Percentiles rank a stretch among this genome's conserved stretches.
phyloP scores from a whole-genome alignment of 2,888 invertebrate genomes.

The Cephalotes varians region DNA sequence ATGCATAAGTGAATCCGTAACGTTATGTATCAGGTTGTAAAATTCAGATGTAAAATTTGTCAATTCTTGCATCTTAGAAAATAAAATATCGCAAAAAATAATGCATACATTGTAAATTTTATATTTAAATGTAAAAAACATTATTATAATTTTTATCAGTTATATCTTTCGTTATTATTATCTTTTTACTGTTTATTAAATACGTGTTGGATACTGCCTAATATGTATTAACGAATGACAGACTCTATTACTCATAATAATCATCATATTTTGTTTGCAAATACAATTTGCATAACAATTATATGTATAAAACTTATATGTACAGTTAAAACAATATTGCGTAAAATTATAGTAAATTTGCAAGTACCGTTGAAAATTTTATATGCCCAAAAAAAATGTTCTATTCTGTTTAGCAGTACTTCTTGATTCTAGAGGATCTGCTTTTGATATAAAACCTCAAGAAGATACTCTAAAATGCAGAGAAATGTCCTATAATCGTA shows the following conservation, averaged over 20 bases:
- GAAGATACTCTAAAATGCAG: too few relatives aligned
- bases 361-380: neutral
- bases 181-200: neutral
- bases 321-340: neutral
- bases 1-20: neutral
- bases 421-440: too few relatives aligned
- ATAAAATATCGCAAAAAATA: neutral
- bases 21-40: neutral
- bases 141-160: neutral
- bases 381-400: too few relatives aligned
- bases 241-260: neutral
- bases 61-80: neutral
- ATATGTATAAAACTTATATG: neutral
- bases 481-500: too few relatives aligned
- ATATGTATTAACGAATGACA: neutral
- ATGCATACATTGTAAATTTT: neutral
- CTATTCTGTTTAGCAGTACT: too few relatives aligned
- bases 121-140: neutral
- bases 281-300: neutral
- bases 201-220: neutral
- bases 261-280: neutral
- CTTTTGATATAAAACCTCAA: too few relatives aligned
- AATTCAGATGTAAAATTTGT: conserved; percentile 12
- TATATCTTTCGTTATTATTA: neutral
- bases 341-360: neutral